Conservation (phyloP, 1,140 invertebrate species). For the Arctopsyche grandis region DNA sequence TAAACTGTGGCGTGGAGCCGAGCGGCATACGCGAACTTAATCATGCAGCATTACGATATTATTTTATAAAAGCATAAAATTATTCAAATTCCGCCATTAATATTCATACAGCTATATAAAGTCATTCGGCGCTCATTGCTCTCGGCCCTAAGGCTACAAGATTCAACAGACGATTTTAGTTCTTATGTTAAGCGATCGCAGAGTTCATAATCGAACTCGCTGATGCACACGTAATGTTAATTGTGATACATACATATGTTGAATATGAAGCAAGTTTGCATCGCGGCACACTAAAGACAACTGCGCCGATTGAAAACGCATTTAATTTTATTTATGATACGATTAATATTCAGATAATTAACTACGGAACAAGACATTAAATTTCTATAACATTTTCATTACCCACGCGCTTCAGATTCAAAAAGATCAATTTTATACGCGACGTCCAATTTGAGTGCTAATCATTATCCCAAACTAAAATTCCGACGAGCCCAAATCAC, state of each 20-base stretch:
- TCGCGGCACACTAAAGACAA: neutral
- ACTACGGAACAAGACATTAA: too few relatives aligned
- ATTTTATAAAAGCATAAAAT: conserved; percentile 54
- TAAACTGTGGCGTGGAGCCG: neutral
- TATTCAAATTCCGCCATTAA: conserved; percentile 54
- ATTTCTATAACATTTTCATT: too few relatives aligned
- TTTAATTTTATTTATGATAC: too few relatives aligned
- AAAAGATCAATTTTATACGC: too few relatives aligned
- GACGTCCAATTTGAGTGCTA: too few relatives aligned
- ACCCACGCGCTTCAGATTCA: too few relatives aligned
- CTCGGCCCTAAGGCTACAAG: conserved; percentile 14
- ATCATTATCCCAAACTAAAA: too few relatives aligned
- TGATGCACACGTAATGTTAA: neutral
- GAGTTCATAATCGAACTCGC: neutral
- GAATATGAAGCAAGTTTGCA: neutral
- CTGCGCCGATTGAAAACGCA: too few relatives aligned
- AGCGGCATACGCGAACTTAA: conserved; percentile 42
- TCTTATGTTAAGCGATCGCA: neutral
- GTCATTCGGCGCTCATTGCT: conserved; percentile 50
- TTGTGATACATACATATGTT: conserved; percentile 15
- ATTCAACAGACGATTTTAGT: neutral
- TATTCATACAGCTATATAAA: conserved; percentile 54
- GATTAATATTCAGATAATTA: too few relatives aligned
- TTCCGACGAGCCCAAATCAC: too few relatives aligned
- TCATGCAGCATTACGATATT: conserved; percentile 53